A percentile compares a stretch with the other conserved stretches of the same genome.
phyloP scores from a whole-genome alignment of 1,140 invertebrate species.

The Monomorium pharaonis region DNA sequence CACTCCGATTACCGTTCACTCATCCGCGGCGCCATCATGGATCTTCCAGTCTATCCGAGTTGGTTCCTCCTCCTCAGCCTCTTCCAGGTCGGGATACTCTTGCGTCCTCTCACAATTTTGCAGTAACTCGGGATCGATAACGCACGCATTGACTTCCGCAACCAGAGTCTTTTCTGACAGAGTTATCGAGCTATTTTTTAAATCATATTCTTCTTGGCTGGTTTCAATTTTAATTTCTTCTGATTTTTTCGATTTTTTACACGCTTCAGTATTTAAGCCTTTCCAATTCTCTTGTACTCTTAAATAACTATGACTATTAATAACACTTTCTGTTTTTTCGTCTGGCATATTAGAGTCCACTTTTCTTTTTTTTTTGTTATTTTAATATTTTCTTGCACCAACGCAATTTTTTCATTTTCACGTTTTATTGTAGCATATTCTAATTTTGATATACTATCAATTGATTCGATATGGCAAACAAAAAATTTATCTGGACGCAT shows the following conservation, averaged over 20 bases:
- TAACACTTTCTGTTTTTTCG: background rate
- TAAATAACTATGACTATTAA: background rate
- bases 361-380: background rate
- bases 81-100: no score
- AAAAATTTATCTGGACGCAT: background rate
- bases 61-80: no score
- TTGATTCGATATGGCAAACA: background rate
- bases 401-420: background rate
- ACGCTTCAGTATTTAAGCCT: background rate
- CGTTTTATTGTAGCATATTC: background rate
- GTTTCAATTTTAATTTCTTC: background rate
- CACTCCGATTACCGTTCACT: no score
- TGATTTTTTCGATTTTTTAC: background rate
- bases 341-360: background rate
- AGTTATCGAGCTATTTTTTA: background rate
- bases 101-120: no score
- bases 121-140: no score
- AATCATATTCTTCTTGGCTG: background rate
- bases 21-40: no score
- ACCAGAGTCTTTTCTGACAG: background rate
- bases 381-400: background rate
- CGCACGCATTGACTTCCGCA: no score
- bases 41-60: no score
- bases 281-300: background rate
- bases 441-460: background rate